Conservation (phyloP, 2,888 invertebrate species). For the Volucella bombylans region DNA sequence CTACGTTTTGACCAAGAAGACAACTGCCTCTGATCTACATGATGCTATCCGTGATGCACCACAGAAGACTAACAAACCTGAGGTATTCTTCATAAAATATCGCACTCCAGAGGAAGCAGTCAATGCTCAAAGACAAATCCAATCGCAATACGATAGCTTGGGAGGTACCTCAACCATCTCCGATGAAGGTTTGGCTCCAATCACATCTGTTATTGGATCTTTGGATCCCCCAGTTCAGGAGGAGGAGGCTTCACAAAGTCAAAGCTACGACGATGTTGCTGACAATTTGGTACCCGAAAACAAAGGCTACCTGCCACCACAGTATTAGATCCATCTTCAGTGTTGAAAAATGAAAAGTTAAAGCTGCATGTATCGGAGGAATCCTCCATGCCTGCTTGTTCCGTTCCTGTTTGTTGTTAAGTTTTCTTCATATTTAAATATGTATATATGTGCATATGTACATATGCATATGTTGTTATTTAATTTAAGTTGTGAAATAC, state of each 20-base stretch:
- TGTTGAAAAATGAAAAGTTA: constrained; percentile 75
- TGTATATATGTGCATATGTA: not conserved
- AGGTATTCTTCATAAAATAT: constrained; percentile 82
- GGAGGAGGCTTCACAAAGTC: constrained; percentile 74
- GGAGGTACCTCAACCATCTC: constrained; percentile 80
- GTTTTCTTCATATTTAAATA: constrained; percentile 39
- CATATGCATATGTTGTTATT: not conserved
- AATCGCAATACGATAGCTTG: constrained; percentile 81
- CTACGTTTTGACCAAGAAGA: constrained; percentile 82
- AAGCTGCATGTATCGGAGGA: constrained; percentile 62
- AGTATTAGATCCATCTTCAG: constrained; percentile 76
- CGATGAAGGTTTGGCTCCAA: constrained; percentile 81
- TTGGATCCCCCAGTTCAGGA: constrained; percentile 79
- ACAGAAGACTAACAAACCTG: constrained; percentile 80
- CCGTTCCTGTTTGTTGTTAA: constrained; percentile 68
- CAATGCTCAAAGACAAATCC: constrained; percentile 81
- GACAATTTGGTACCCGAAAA: constrained; percentile 42
- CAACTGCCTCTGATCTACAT: constrained; percentile 79
- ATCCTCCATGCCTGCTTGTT: constrained; percentile 8
- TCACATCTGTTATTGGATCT: constrained; percentile 81
- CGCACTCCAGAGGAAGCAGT: constrained; percentile 81
- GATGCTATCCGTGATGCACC: constrained; percentile 80
- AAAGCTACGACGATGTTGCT: constrained; percentile 40
- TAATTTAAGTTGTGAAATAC: constrained; percentile 16
- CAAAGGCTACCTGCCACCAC: constrained; percentile 68